Percentiles rank a stretch among this genome's conserved stretches.
phyloP scores from a whole-genome alignment of 2,113 vertebrate genomes.

The Lophura nycthemera region DNA sequence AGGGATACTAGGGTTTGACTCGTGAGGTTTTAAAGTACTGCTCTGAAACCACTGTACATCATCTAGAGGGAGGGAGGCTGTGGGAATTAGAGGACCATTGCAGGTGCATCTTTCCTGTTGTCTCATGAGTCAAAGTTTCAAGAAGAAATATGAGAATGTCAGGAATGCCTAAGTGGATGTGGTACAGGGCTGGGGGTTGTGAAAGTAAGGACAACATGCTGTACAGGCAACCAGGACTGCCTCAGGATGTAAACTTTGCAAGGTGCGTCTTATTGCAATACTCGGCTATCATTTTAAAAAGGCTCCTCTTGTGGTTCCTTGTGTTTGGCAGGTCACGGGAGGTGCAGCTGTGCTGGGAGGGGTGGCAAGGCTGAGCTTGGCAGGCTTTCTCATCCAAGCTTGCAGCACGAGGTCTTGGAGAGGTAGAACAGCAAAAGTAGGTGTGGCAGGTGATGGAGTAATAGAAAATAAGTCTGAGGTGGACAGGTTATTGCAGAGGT shows the following conservation, averaged over 20 bases:
- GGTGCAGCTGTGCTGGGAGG: neutral
- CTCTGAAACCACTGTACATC: conserved; percentile 38
- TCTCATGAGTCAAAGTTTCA: neutral
- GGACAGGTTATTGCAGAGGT: neutral
- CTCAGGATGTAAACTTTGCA: neutral
- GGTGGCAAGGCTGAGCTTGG: neutral
- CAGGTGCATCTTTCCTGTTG: neutral
- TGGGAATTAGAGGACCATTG: neutral
- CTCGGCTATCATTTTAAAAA: neutral
- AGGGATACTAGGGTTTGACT: conserved; percentile 49
- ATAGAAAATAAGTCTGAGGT: neutral
- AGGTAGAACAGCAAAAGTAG: neutral
- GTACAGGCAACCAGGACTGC: neutral
- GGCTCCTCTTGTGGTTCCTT: neutral
- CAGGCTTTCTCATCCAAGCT: neutral
- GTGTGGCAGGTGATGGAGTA: fast-evolving
- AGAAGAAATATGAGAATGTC: neutral
- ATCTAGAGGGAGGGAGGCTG: neutral
- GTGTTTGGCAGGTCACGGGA: neutral
- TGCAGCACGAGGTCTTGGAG: neutral
- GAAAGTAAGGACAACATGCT: neutral
- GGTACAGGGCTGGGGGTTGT: neutral
- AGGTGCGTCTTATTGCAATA: neutral
- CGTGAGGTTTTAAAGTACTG: conserved; percentile 26
- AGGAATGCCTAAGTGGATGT: neutral